phyloP scores from a whole-genome alignment of 1,140 invertebrate genomes.

The Diprion similis region DNA sequence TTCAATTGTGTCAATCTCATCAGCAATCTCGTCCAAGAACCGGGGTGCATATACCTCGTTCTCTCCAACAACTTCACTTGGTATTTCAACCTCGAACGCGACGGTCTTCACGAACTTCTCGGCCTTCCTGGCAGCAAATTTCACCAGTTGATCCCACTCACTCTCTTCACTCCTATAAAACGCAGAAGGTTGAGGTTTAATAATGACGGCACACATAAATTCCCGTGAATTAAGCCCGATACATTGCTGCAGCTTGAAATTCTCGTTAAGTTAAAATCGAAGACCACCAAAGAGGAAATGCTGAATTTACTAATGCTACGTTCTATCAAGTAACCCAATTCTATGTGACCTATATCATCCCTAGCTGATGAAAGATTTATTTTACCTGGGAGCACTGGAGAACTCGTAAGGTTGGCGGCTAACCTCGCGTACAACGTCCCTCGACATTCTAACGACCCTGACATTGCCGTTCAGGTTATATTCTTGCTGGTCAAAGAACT shows the following conservation, averaged over 20 bases:
- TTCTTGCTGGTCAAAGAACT: conserved; percentile 71
- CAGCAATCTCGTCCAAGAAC: conserved; percentile 82
- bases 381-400: conserved; percentile 66
- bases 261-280: too few species aligned
- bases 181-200: neutral
- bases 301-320: too few species aligned
- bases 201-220: too few species aligned
- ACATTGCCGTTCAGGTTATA: conserved; percentile 73
- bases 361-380: neutral
- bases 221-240: too few species aligned
- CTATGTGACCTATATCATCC: neutral
- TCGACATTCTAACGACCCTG: conserved; percentile 70
- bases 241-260: too few species aligned
- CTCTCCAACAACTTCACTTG: conserved; percentile 71
- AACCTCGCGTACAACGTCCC: conserved; percentile 67
- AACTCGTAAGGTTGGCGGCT: conserved; percentile 68
- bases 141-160: conserved; percentile 80
- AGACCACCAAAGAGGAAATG: too few species aligned
- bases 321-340: too few species aligned
- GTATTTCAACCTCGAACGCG: conserved; percentile 74
- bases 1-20: conserved; percentile 80
- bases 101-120: conserved; percentile 76
- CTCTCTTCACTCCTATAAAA: conserved; percentile 67
- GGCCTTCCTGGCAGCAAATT: conserved; percentile 73
- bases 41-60: conserved; percentile 76